phyloP scores from a whole-genome alignment of 2,113 vertebrate genomes.

The Ariopsis seemanni region DNA sequence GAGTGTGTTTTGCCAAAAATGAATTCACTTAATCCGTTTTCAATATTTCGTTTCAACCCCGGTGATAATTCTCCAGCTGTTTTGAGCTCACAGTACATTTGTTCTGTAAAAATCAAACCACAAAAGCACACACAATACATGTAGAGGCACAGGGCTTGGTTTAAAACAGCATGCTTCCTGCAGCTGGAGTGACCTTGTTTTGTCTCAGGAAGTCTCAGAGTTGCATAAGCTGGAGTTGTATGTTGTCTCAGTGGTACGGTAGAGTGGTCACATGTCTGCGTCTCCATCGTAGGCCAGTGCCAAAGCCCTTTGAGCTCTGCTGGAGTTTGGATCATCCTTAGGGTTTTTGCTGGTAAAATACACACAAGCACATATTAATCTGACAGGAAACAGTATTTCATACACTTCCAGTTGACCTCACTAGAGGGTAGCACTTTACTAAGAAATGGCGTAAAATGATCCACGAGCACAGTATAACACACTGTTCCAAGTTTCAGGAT shows the following conservation, averaged over 20 bases:
- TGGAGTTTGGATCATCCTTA: slow-evolving; percentile 79
- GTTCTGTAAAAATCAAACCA: slow-evolving; percentile 19
- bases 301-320: slow-evolving; percentile 89
- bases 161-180: slow-evolving; percentile 12
- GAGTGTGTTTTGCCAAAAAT: slow-evolving; percentile 10
- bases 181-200: slow-evolving; percentile 13
- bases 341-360: slow-evolving; percentile 79
- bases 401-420: slow-evolving; percentile 20
- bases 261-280: slow-evolving; percentile 85
- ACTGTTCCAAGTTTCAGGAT: not conserved
- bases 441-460: not conserved
- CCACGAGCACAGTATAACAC: no score
- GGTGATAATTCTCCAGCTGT: not conserved
- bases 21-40: not conserved
- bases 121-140: slow-evolving; percentile 10
- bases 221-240: slow-evolving; percentile 25
- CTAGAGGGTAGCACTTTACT: slow-evolving; percentile 33
- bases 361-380: slow-evolving; percentile 53
- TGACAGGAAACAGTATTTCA: not conserved
- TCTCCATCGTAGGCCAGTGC: slow-evolving; percentile 94
- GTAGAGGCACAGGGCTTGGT: slow-evolving; percentile 36
- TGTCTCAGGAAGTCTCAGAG: slow-evolving; percentile 28
- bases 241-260: not conserved
- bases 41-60: not conserved
- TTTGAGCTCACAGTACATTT: slow-evolving; percentile 13